A percentile compares a stretch with the other conserved stretches of the same genome.
Conservation (phyloP, 2,888 invertebrate genomes). For the Agapostemon virescens region DNA sequence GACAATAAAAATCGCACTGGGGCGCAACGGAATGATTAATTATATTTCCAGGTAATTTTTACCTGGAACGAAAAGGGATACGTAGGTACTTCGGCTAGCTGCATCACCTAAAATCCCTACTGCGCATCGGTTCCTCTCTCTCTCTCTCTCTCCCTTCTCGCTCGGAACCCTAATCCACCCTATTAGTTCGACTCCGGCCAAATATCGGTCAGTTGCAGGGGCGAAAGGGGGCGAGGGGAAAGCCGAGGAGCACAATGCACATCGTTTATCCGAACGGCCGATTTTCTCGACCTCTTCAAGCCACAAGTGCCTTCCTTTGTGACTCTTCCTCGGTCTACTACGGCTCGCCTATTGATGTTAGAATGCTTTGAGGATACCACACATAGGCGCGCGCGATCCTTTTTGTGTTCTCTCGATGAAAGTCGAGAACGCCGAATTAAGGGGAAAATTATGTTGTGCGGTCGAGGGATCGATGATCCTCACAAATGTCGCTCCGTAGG, state of each 20-base stretch:
- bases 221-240: slow-evolving; percentile 2
- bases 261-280: slow-evolving; percentile 57
- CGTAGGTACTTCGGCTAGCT: not conserved
- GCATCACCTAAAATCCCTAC: not conserved
- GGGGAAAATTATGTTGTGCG: slow-evolving; percentile 31
- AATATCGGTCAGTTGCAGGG: slow-evolving; percentile 67
- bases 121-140: slow-evolving; percentile 38
- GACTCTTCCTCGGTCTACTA: slow-evolving; percentile 15
- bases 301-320: slow-evolving; percentile 36
- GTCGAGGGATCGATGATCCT: slow-evolving; percentile 28
- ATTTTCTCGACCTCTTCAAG: slow-evolving; percentile 62
- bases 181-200: slow-evolving; percentile 58
- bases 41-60: not conserved
- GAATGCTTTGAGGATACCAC: slow-evolving; percentile 38
- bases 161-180: slow-evolving; percentile 61
- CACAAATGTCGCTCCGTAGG: not conserved
- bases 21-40: not conserved
- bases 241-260: slow-evolving; percentile 50
- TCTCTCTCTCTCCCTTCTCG: slow-evolving; percentile 53
- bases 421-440: slow-evolving; percentile 19
- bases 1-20: too few relatives aligned
- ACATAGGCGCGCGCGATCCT: slow-evolving; percentile 7
- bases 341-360: slow-evolving; percentile 30
- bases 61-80: not conserved
- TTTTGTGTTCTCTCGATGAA: slow-evolving; percentile 8